These are phyloP conservation scores for Eledone cirrhosa DNA, from an alignment of 2,888 invertebrate genomes.

Conservation along the genomic window DNA sequence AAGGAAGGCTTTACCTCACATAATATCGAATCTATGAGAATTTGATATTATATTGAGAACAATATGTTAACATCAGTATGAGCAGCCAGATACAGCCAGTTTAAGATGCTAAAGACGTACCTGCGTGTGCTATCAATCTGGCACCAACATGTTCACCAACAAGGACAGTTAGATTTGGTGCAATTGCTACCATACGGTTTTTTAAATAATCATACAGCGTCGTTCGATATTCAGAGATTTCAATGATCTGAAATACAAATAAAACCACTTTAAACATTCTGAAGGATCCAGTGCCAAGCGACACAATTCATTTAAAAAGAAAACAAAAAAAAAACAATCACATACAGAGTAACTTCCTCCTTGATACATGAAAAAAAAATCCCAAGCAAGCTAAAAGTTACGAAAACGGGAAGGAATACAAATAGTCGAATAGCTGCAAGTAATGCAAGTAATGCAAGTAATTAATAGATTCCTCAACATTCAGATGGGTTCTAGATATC, in stretches of 20 bases:
- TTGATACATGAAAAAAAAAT: too few species aligned
- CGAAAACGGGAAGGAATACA: too few species aligned
- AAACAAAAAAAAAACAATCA: background rate
- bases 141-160: conserved; percentile 98
- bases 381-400: too few species aligned
- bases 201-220: conserved; percentile 93
- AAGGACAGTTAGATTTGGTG: conserved; percentile 93
- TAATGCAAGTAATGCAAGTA: too few species aligned
- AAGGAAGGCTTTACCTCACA: too few species aligned
- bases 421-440: too few species aligned
- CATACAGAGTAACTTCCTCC: background rate
- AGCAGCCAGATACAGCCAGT: too few species aligned
- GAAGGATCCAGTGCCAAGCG: background rate
- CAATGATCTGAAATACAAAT: conserved; percentile 75
- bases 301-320: background rate
- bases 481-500: too few species aligned
- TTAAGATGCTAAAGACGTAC: conserved; percentile 64
- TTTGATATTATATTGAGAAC: too few species aligned
- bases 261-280: background rate
- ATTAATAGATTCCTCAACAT: too few species aligned
- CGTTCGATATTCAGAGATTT: conserved; percentile 87
- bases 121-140: conserved; percentile 95
- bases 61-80: too few species aligned
- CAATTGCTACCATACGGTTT: conserved; percentile 97
- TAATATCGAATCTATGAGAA: too few species aligned